These are phyloP conservation scores for Brotula barbata DNA, from an alignment of 2,797 vertebrate species.

Conservation along the genomic window DNA sequence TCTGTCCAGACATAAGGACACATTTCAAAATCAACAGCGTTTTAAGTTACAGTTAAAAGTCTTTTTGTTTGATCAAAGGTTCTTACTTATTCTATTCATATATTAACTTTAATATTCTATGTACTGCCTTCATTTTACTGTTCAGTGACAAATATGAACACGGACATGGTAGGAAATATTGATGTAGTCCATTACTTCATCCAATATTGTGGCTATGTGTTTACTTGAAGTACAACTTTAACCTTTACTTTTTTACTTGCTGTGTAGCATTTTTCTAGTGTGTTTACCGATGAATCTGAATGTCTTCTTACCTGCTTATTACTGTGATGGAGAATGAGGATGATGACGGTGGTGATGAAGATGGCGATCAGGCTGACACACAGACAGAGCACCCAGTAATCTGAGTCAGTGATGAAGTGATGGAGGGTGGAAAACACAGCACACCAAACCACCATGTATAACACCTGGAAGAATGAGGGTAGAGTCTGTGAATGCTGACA, in stretches of 20 bases:
- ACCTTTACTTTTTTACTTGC: too few species aligned
- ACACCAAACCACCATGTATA: slow-evolving; percentile 81
- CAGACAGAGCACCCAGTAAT: slow-evolving; percentile 80
- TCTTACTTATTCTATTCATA: neutral
- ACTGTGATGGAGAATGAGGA: slow-evolving; percentile 73
- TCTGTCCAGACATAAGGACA: slow-evolving; percentile 57
- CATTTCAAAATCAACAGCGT: neutral
- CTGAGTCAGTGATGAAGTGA: slow-evolving; percentile 60
- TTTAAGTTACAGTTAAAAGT: too few species aligned
- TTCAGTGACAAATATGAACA: too few species aligned
- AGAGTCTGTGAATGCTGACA: neutral
- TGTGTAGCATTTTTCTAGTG: too few species aligned
- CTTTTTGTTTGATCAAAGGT: neutral
- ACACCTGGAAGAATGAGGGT: slow-evolving; percentile 57
- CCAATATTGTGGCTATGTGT: too few species aligned
- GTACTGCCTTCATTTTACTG: too few species aligned
- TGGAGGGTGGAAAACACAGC: slow-evolving; percentile 78
- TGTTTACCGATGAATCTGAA: too few species aligned
- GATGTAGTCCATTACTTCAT: too few species aligned
- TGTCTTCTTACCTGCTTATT: slow-evolving; percentile 68
- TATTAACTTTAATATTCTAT: too few species aligned
- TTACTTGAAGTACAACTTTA: too few species aligned
- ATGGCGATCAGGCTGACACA: slow-evolving; percentile 75
- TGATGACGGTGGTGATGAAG: slow-evolving; percentile 73
- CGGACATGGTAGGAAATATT: too few species aligned